phyloP scores from a whole-genome alignment of 2,888 invertebrate species.

The Cataglyphis albicans region DNA sequence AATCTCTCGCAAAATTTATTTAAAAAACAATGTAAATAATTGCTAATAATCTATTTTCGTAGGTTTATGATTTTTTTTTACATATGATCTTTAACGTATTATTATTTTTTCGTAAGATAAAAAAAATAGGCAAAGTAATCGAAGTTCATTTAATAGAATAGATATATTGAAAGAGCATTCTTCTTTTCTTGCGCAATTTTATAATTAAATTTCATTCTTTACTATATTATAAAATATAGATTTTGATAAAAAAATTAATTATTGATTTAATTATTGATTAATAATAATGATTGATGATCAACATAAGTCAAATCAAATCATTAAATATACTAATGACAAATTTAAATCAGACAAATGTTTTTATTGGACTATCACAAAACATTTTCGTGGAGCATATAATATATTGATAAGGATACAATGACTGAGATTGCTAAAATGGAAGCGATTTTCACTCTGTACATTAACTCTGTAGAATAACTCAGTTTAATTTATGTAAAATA shows the following conservation, averaged over 20 bases:
- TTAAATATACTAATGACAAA: background rate
- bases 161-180: background rate
- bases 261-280: background rate
- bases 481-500: constrained; percentile 7
- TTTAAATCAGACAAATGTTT: constrained; percentile 14
- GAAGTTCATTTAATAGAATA: constrained; percentile 1
- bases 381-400: background rate
- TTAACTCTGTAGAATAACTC: background rate
- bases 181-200: background rate
- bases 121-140: background rate
- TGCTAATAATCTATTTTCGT: background rate
- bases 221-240: background rate
- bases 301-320: background rate
- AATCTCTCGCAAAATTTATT: background rate
- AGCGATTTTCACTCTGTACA: constrained; percentile 4
- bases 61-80: background rate
- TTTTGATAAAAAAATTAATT: background rate
- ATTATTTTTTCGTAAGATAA: background rate
- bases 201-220: background rate
- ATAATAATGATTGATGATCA: background rate
- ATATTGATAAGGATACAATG: constrained; percentile 8
- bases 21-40: background rate
- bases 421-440: constrained; percentile 15
- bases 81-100: background rate
- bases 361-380: background rate